Evolutionary conservation across 2,888 invertebrate genomes (phyloP), one percentile per base, ranked within the genome.

Genomic region (Yponomeuta evonymella): DNA sequence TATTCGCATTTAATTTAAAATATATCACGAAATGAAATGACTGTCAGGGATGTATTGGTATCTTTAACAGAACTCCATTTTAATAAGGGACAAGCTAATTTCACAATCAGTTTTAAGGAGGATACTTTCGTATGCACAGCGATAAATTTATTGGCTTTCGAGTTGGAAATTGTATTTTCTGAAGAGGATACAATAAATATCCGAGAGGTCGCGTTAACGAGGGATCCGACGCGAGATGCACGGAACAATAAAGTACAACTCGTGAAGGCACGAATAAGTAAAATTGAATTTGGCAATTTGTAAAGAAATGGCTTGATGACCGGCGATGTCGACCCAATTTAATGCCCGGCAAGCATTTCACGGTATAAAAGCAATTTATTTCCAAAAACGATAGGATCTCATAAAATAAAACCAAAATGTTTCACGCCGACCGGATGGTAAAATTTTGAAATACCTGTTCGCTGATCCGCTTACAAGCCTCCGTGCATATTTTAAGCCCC

Each of bases 141-240:
- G 80, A 82, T 75, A 83, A 85, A 88, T 87, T 85, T 87, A 88
- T 88, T 82, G 79, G 81, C 79, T 81, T 84, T 85, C 81, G 81
- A 86, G 82, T 87, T 89, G 89, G 88, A 89, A 88, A 90, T 89
- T 89, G 88, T 89, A 86, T 89, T 87, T 89, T 88, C 84, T 88
- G 85, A 83, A 85, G 87, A 89, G 90, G 90, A 90, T 89, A 90
- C 87, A 86, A 90, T 90, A 90, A 90, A 90, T 89, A 88, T 88
- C 80, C 83, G 79, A 88, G 88, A 90, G 89, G 89, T 89, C 88
- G 89, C 87, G 89, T 90, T 90, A 90, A 90, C 90, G 88, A 90
- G 89, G 84, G 83, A 83, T 79, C 81, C 82, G 79, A 79, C 80
- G 85, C 86, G 83, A 85, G 86, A 85, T 80, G 83, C 81, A 82